Evolutionary conservation across 2,797 vertebrate genomes (phyloP).

Genomic region (Allobates femoralis): DNA sequence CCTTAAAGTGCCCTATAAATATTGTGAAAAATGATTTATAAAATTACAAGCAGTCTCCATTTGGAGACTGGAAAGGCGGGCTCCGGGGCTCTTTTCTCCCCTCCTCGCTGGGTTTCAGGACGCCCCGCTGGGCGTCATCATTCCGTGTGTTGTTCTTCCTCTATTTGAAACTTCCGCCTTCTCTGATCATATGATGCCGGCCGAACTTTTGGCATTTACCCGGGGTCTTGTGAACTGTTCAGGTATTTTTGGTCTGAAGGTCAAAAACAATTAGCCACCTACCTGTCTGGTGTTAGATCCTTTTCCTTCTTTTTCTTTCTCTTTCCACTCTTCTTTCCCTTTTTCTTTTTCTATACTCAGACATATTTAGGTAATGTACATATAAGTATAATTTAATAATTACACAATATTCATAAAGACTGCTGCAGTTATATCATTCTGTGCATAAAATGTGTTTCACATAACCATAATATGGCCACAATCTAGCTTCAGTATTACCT

Average conservation of each 20-base stretch:
- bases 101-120: no score
- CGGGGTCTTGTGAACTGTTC: neutral
- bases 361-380: constrained; percentile 18
- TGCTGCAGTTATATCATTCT: neutral
- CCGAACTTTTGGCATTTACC: no score
- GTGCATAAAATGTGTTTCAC: neutral
- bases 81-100: no score
- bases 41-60: no score
- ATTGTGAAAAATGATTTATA: no score
- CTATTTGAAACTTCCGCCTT: no score
- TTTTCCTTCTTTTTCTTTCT: constrained; percentile 76
- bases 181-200: no score
- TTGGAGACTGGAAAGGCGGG: no score
- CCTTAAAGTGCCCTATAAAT: no score
- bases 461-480: neutral
- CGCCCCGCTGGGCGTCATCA: no score
- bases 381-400: neutral
- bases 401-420: neutral
- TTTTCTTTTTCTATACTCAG: constrained; percentile 71
- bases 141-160: no score
- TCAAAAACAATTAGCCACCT: constrained; percentile 7
- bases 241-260: neutral
- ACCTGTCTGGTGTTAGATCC: constrained; percentile 85
- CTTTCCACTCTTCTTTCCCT: constrained; percentile 66
- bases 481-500: neutral